Evolutionary conservation across 2,888 invertebrate species (phyloP).

Genomic region (Seira ritae): DNA sequence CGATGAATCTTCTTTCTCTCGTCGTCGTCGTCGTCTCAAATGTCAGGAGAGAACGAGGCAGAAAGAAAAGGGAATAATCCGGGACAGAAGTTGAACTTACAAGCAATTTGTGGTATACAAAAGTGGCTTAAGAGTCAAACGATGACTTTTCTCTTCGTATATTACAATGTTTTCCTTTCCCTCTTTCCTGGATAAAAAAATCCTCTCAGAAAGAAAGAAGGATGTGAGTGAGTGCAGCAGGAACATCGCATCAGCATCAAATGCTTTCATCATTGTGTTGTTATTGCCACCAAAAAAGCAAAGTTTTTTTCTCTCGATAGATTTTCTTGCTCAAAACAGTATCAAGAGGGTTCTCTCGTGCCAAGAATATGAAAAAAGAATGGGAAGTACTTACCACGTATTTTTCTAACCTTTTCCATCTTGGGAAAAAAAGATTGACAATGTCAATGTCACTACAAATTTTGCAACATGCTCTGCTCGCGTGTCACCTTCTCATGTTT

Average conservation of each 20-base stretch:
- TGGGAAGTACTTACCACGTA: background rate
- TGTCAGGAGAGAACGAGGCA: constrained; percentile 30
- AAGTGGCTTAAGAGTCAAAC: constrained; percentile 46
- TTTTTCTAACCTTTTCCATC: background rate
- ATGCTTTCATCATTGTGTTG: background rate
- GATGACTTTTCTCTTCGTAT: constrained; percentile 4
- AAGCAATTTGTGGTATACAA: constrained; percentile 55
- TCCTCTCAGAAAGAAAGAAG: background rate
- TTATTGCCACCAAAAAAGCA: constrained; percentile 11
- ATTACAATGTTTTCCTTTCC: constrained; percentile 26
- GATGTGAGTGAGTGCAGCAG: background rate
- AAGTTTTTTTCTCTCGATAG: background rate
- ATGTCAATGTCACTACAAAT: constrained; percentile 31
- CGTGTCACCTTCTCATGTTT: constrained; percentile 6
- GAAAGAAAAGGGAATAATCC: background rate
- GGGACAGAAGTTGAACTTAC: constrained; percentile 40
- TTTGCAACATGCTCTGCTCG: background rate
- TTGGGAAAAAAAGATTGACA: constrained; percentile 31
- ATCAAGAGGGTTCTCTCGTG: constrained; percentile 25
- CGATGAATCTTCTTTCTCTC: constrained; percentile 31
- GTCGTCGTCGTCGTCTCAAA: constrained; percentile 39
- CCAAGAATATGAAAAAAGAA: constrained; percentile 35
- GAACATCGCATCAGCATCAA: background rate
- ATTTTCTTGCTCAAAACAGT: background rate
- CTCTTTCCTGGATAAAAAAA: background rate